phyloP scores from a whole-genome alignment of 2,113 vertebrate genomes.

The Phocoena sinus region DNA sequence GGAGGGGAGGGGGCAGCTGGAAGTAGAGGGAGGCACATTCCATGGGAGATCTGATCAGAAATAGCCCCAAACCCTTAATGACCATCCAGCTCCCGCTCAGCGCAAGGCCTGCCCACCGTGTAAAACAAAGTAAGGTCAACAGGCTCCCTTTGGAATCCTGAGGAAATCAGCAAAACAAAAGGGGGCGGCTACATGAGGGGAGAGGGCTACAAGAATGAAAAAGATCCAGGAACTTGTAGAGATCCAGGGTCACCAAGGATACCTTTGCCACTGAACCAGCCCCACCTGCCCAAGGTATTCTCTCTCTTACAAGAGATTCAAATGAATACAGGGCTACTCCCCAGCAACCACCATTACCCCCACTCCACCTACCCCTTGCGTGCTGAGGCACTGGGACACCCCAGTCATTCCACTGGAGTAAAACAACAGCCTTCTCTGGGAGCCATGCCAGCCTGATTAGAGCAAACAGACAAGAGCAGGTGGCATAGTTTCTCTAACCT shows the following conservation, averaged over 20 bases:
- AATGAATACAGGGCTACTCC: background rate
- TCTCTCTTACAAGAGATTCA: background rate
- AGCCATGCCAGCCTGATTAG: conserved; percentile 18
- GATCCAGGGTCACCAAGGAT: background rate
- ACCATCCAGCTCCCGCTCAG: background rate
- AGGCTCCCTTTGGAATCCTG: background rate
- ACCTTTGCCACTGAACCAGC: background rate
- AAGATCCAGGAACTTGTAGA: background rate
- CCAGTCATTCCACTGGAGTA: conserved; percentile 11
- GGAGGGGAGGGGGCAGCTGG: conserved; percentile 37
- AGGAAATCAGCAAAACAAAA: background rate
- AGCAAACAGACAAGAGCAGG: conserved; percentile 61
- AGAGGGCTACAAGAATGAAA: background rate
- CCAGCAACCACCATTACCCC: background rate
- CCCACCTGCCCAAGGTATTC: background rate
- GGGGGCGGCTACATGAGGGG: background rate
- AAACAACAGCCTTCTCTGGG: background rate
- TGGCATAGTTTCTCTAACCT: conserved; percentile 32
- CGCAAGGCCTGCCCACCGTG: background rate
- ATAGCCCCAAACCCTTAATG: background rate
- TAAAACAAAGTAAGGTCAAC: background rate
- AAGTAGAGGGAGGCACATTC: conserved; percentile 52
- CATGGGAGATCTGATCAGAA: conserved; percentile 44
- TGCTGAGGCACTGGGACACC: background rate
- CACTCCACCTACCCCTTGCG: background rate